These are phyloP conservation scores for Calvadosia cruxmelitensis DNA, from an alignment of 30 jellyfish, hydroid and myxozoan species.

Conservation along the genomic window DNA sequence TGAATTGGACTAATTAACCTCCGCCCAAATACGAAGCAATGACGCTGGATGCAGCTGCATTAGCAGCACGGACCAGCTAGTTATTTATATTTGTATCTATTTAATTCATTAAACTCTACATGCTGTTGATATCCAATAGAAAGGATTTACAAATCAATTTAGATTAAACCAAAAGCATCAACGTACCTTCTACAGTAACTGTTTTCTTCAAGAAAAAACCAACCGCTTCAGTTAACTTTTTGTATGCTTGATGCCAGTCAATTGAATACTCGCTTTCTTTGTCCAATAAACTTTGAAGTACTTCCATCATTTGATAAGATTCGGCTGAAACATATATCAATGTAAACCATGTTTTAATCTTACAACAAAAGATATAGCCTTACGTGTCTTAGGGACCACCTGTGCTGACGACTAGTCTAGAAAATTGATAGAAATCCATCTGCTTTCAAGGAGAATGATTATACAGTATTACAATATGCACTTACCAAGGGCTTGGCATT, in stretches of 20 bases:
- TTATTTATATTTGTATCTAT: too few species aligned
- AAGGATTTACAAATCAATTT: too few species aligned
- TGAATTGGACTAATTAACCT: too few species aligned
- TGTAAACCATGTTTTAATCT: neutral
- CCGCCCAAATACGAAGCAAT: too few species aligned
- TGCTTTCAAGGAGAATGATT: neutral
- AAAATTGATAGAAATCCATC: neutral
- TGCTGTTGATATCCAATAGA: too few species aligned
- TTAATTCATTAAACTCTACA: too few species aligned
- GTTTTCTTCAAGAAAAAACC: neutral
- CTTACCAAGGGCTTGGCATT: neutral
- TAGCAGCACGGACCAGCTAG: too few species aligned
- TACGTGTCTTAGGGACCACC: neutral
- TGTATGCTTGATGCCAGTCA: neutral
- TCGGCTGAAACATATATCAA: neutral
- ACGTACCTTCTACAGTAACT: neutral
- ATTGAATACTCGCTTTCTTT: neutral
- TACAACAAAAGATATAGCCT: neutral
- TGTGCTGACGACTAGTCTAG: neutral
- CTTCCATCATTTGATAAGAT: neutral
- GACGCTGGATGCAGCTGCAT: too few species aligned
- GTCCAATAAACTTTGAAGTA: neutral
- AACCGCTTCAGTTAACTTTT: neutral
- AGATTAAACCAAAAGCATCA: neutral
- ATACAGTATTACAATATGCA: neutral